phyloP scores from a whole-genome alignment of 1,140 invertebrate species.

The Reticulitermes speratus region DNA sequence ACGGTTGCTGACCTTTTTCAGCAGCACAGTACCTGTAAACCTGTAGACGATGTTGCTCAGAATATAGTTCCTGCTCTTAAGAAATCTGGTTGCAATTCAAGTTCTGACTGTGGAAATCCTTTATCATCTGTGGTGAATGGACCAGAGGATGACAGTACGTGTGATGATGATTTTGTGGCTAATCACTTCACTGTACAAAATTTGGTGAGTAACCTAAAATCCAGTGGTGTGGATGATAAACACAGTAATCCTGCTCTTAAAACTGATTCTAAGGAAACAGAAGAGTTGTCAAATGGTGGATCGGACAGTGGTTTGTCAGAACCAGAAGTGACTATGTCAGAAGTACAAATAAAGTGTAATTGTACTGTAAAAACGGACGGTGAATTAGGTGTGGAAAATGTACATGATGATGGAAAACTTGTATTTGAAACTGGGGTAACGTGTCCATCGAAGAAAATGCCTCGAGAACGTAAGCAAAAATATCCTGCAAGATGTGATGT shows the following conservation, averaged over 20 bases:
- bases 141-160: neutral
- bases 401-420: neutral
- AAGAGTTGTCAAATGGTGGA: neutral
- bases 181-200: neutral
- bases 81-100: neutral
- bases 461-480: constrained; percentile 20
- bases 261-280: neutral
- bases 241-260: neutral
- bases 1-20: neutral
- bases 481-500: constrained; percentile 26
- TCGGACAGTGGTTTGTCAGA: neutral
- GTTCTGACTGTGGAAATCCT: neutral
- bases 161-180: neutral
- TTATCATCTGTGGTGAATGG: neutral
- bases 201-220: neutral
- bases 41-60: neutral
- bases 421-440: neutral
- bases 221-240: neutral
- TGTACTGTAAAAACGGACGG: neutral
- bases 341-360: neutral
- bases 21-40: neutral
- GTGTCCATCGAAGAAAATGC: neutral
- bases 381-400: neutral
- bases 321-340: neutral
- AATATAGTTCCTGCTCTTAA: neutral